Evolutionary conservation across 2,113 vertebrate species (phyloP), one percentile per base, ranked within the genome.

Genomic region (Apodemus sylvaticus): DNA sequence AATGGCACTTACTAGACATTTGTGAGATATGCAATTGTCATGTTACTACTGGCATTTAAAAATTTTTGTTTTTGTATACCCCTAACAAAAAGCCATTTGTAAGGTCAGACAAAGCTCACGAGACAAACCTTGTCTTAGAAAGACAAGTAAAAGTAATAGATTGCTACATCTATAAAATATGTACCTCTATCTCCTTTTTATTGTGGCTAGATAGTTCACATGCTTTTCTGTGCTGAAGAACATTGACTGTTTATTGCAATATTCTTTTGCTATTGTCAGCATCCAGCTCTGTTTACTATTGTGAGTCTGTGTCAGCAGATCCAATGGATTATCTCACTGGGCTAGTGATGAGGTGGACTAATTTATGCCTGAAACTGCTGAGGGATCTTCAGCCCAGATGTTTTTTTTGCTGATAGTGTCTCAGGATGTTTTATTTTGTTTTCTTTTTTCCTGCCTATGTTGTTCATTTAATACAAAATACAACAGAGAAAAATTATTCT

Each of bases 371-470:
- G 20, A 87, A 96, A 95, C 58, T 90, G 96, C 91, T 91, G 86
- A 97, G 89, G 94, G 95, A 96, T 87, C 95, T 86, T 92, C 51
- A 95, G 93, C 83, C 90, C 97, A 97, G 95, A 97, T 96, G 91
- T 94, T 45, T 93, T 93, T 95, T 95, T 96, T 92, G 91, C 87
- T 96, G 96, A 96, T 92, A 55, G 10, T 60, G 62, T 91, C 91
- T 88, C 20, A 77, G 53, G 24, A 45, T 20, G 79, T 60, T 64
- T 64, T 64, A 29, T 93, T 90, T 93, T 87, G 22, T 86, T 91
- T 90, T 82, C 12, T 53, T 66, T 62, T 74, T 71, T 8, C 20
- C 45, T 45, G 53, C 81, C 78, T 53, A 92, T 87, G 10, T 62
- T 79, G 74, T 88, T 95, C 11, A 58, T 95, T 93, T 85, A 87